phyloP scores from a whole-genome alignment of 2,888 invertebrate species.

The Protodeltote pygarga region DNA sequence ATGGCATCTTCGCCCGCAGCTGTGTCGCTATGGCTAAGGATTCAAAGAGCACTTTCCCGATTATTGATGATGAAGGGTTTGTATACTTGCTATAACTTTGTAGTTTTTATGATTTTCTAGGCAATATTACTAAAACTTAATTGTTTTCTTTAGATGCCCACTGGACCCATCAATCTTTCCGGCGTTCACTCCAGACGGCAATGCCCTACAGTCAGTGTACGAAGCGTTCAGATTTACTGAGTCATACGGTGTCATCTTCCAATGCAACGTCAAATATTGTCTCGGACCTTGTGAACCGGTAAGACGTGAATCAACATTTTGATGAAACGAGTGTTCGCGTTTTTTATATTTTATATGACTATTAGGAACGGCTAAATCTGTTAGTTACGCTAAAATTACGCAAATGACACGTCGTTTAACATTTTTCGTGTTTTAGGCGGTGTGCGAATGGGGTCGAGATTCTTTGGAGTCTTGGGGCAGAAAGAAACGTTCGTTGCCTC shows the following conservation, averaged over 20 bases:
- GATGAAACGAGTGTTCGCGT: constrained; percentile 16
- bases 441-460: constrained; percentile 96
- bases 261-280: constrained; percentile 98
- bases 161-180: constrained; percentile 98
- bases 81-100: constrained; percentile 39
- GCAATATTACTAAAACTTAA: neutral
- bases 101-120: neutral
- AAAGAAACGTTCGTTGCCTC: constrained; percentile 91
- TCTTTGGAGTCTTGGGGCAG: constrained; percentile 97
- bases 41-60: constrained; percentile 97
- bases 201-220: constrained; percentile 95
- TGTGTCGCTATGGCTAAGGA: constrained; percentile 99
- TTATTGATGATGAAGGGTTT: constrained; percentile 97
- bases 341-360: constrained; percentile 26
- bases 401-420: constrained; percentile 46
- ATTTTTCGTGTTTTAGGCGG: constrained; percentile 87
- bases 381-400: constrained; percentile 41
- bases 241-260: constrained; percentile 98
- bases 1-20: constrained; percentile 97
- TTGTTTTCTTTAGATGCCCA: constrained; percentile 89
- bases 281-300: constrained; percentile 97
- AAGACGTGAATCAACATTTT: constrained; percentile 16
- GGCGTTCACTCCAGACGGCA: constrained; percentile 95
- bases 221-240: constrained; percentile 98
- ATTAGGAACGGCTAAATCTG: constrained; percentile 44